Evolutionary conservation across 2,113 vertebrate species (phyloP), one percentile per base, ranked within the genome.

Genomic region (Tinamus guttatus): DNA sequence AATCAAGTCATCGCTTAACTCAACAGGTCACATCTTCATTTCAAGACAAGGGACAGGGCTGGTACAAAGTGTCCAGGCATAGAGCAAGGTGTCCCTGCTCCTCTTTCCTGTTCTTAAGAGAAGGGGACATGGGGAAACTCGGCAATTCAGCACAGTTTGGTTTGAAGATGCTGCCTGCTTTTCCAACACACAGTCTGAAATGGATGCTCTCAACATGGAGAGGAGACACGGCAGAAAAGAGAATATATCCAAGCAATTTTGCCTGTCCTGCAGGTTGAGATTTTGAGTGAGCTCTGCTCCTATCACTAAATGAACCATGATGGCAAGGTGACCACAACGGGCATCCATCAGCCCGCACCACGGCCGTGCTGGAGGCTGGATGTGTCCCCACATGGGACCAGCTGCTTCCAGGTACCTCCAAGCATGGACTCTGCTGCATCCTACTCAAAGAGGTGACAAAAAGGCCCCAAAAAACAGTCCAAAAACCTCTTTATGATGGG

Each of bases 351-450:
- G 28, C 28, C 27, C 8, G 5, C 15, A 8, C 24, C 14, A 30
- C 11, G 4, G 54, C 28, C 28, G 8, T 30, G 54, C 14, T 5
- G 5, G 63, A 32, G 0, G 0, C 3, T 74, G 54, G 20, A n/a
- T 19, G 56, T 16, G 60, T 51, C 63, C 40, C 0, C 5, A 15
- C 2, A 4, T 7, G 7, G 38, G 38, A 3, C 18, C 30, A 14
- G 49, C 12, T 24, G 30, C 4, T 32, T 22, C 38, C 8, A 5
- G 32, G 27, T 7, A n/a, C 2, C 52, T 73, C 22, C 8, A 11
- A 41, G 16, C 43, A 43, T 3, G 6, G 54, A 16, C 28, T 56
- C 54, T 47, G 41, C 10, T 16, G 21, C 3, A 9, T 85, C 32
- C 38, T 68, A 13, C 34, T 24, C 4, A 62, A 71, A 75, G 59